phyloP scores from a whole-genome alignment of 2,888 invertebrate genomes.

The Hirtodrosophila histrioides region DNA sequence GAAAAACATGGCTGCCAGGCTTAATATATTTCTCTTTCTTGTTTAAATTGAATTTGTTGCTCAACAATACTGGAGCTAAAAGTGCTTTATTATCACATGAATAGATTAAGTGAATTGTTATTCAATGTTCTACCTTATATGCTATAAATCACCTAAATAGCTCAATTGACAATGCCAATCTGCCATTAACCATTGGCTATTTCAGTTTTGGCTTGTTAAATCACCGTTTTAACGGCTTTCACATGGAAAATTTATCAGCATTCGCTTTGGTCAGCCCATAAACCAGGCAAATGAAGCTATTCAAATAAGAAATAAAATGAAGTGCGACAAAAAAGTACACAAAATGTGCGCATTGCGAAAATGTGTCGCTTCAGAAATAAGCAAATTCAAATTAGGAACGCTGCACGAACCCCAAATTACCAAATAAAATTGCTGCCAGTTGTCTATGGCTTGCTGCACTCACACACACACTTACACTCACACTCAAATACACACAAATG shows the following conservation, averaged over 20 bases:
- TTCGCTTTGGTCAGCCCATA: constrained; percentile 3
- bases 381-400: constrained; percentile 43
- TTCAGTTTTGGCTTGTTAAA: constrained; percentile 1
- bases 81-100: too few relatives aligned
- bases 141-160: constrained; percentile 1
- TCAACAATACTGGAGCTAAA: too few relatives aligned
- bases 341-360: constrained; percentile 26
- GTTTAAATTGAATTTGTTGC: too few relatives aligned
- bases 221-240: constrained; percentile 1
- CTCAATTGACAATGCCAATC: constrained; percentile 5
- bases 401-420: constrained; percentile 27
- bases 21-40: too few relatives aligned
- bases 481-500: background rate
- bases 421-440: constrained; percentile 19
- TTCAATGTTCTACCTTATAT: too few relatives aligned
- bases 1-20: too few relatives aligned
- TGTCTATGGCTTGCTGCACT: constrained; percentile 9
- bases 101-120: too few relatives aligned
- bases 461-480: constrained; percentile 6
- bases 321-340: constrained; percentile 30
- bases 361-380: constrained; percentile 13
- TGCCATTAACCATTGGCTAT: constrained; percentile 5
- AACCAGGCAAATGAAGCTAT: constrained; percentile 22
- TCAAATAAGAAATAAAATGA: constrained; percentile 35
- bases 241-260: constrained; percentile 9